These are phyloP conservation scores for Matsumurasca onukii DNA, from an alignment of 1,140 invertebrate species.

Conservation along the genomic window DNA sequence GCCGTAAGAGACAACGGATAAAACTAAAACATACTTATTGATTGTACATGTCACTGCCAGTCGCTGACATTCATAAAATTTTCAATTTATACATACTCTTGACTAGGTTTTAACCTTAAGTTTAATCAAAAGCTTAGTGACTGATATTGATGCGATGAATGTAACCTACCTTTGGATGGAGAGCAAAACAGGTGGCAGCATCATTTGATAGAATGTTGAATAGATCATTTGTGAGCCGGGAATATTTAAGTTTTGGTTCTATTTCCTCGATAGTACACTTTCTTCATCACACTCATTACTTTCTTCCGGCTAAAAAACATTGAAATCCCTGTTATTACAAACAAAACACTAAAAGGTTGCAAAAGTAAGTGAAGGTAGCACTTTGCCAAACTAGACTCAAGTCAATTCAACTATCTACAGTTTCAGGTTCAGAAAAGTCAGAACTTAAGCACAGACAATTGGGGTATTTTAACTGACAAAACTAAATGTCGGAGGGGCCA, in stretches of 20 bases:
- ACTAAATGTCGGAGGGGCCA: no score
- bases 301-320: conserved; percentile 23
- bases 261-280: conserved; percentile 59
- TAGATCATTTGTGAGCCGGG: conserved; percentile 84
- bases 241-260: conserved; percentile 92
- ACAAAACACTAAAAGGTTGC: neutral
- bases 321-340: neutral
- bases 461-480: no score
- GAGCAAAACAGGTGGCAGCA: conserved; percentile 86
- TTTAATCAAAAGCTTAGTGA: no score
- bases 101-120: no score
- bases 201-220: conserved; percentile 83
- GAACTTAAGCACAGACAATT: no score
- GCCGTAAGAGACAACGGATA: neutral
- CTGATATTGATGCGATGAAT: no score
- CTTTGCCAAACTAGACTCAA: no score
- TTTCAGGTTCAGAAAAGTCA: no score
- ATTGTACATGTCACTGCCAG: neutral
- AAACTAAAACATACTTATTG: neutral
- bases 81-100: neutral
- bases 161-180: conserved; percentile 79
- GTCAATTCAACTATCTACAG: no score
- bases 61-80: neutral
- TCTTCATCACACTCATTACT: conserved; percentile 37
- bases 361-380: neutral